Evolutionary conservation across 2,888 invertebrate genomes (phyloP), one percentile per base, ranked within the genome.

Genomic region (Drosophila kambysellisi): DNA sequence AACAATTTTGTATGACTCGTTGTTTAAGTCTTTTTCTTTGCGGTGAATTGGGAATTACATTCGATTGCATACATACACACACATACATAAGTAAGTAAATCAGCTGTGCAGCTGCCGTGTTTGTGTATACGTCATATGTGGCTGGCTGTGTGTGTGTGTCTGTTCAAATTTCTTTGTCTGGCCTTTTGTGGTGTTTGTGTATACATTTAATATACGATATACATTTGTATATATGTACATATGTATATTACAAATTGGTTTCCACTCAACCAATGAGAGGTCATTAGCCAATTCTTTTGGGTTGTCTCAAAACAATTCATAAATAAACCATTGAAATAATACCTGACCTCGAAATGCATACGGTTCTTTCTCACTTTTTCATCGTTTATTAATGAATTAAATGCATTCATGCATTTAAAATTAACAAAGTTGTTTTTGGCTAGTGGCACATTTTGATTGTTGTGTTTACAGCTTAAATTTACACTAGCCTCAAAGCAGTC

Each of bases 71-170:
- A 33, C 35, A 50, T 56, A 17, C n/a, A 29, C 43, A 39, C 52
- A 17, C 11, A 20, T 67, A 20, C 46, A 56, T 67, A 62, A 30
- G 39, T 37, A 29, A 15, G 50, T 30, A 72, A 79, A 79, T 79
- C 79, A 79, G 78, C 79, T 79, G 79, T 79, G 79, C 76, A 79
- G 76, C 76, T 79, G 79, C 52, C 64, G 53, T 33, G 41, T 33
- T 32, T 30, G 32, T 56, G 20, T 52, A 20, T 41, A 41, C 8
- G 4, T 57, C 29, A 8, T 41, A 37, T 29, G 33, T 15, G 46
- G 46, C 25, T 25, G 15, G 25, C 25, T 46, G 25, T 60, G 60
- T 48, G 15, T 65, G 35, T 62, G 53, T 41, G 41, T 56, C 30
- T 68, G 54, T 54, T 43, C 41, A 53, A 59, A 71, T 68, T 75